Evolutionary conservation across 1,140 invertebrate genomes (phyloP), one percentile per base, ranked within the genome.

Genomic region (Sinella curviseta): DNA sequence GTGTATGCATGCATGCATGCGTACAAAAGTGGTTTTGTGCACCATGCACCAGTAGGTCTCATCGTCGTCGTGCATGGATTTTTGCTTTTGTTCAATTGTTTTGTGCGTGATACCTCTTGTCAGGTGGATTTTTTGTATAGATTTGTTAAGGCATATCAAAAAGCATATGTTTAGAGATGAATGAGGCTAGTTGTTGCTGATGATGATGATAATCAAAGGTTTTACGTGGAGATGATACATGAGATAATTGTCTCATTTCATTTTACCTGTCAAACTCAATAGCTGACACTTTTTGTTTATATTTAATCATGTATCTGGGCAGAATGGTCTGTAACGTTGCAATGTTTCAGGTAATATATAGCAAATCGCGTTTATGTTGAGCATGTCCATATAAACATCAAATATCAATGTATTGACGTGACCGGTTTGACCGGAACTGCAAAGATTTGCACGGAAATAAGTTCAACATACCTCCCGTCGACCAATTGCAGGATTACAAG

Each of bases 21-120:
- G 65, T 70, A 70, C 28, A 31, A 70, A 70, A 70, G 65, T 70
- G 65, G 65, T 70, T 70, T 70, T 70, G 65, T 70, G 65, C 65
- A 70, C 31, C 65, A 33, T 70, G 65, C 65, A 70, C 28, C 65
- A 33, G 31, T 24, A 70, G 65, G 65, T 70, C 31, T 70, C 31
- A 24, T 70, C 65, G 65, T 60, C 24, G n/a, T 33, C 24, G 24
- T 70, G 65, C 28, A 70, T 70, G 12, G 26, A 70, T 70, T 70
- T 70, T 70, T 30, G 26, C 55, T 70, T 70, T 33, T 70, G 24
- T 70, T 70, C 65, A 70, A 70, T 70, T 70, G 65, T 70, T 70
- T 70, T 33, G 65, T 70, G 65, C 65, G 65, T 70, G 65, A 70
- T 70, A 70, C 65, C 65, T 31, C 65, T 70, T 70, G 65, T 70